These are phyloP conservation scores for Resseliella maxima DNA, from an alignment of 2,888 invertebrate genomes.

Conservation along the genomic window DNA sequence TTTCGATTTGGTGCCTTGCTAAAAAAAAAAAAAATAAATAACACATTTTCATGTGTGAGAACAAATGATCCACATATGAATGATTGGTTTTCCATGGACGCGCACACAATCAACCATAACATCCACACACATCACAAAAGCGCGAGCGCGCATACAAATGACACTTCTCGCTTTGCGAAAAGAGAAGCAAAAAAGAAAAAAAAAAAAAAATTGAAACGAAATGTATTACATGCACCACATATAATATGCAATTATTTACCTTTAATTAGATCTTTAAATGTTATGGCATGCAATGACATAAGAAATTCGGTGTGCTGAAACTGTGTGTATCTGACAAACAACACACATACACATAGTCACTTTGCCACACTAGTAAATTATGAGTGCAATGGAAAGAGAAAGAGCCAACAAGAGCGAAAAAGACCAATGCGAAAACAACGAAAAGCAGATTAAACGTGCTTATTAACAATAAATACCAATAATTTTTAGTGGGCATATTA, in stretches of 20 bases:
- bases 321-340: neutral
- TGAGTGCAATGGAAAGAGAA: neutral
- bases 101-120: neutral
- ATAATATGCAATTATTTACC: constrained; percentile 48
- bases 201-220: neutral
- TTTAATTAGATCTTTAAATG: constrained; percentile 51
- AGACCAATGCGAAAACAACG: neutral
- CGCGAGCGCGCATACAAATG: neutral
- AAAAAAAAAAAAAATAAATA: constrained; percentile 8
- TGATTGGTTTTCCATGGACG: neutral
- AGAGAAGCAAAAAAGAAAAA: neutral
- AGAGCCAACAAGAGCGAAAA: neutral
- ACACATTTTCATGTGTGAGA: constrained; percentile 24
- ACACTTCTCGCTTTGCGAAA: neutral
- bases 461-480: constrained; percentile 39
- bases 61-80: constrained; percentile 30
- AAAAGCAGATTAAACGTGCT: neutral
- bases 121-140: neutral
- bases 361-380: too few species aligned
- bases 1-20: too few species aligned
- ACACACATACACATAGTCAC: neutral
- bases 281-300: constrained; percentile 48
- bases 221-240: constrained; percentile 43
- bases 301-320: constrained; percentile 47
- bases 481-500: constrained; percentile 51